These are phyloP conservation scores for Rhadinocentrus ornatus DNA, from an alignment of 2,797 vertebrate genomes.

Conservation along the genomic window DNA sequence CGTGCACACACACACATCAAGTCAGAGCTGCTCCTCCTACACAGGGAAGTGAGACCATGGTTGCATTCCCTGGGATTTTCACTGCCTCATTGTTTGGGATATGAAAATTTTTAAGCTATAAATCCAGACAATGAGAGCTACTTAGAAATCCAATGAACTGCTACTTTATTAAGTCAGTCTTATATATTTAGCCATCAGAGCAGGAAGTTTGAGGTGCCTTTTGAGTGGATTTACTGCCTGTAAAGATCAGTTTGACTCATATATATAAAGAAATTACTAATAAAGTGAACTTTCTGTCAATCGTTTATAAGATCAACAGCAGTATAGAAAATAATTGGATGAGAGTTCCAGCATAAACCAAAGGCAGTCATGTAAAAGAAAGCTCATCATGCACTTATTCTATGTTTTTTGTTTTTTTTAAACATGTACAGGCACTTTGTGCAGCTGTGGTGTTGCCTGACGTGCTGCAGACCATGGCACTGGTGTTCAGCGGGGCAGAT, in stretches of 20 bases:
- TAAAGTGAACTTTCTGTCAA: neutral
- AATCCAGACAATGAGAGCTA: constrained; percentile 31
- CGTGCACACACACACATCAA: neutral
- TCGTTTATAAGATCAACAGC: no score
- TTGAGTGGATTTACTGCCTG: constrained; percentile 13
- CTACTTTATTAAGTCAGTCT: constrained; percentile 8
- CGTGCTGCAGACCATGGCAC: constrained; percentile 88
- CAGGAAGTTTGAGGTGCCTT: constrained; percentile 23
- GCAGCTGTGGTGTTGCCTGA: constrained; percentile 88
- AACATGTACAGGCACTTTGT: constrained; percentile 89
- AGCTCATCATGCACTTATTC: neutral
- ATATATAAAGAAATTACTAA: neutral
- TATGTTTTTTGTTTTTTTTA: constrained; percentile 5
- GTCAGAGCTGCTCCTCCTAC: constrained; percentile 13
- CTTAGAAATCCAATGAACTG: constrained; percentile 40
- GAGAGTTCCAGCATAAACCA: neutral
- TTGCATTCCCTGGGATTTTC: constrained; percentile 29
- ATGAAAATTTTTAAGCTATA: constrained; percentile 37
- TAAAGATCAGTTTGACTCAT: constrained; percentile 19
- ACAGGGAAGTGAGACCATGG: constrained; percentile 12
- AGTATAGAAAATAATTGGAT: no score
- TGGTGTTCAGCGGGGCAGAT: constrained; percentile 94
- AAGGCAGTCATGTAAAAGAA: neutral
- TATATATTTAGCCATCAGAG: constrained; percentile 32
- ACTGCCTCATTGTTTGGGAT: constrained; percentile 21